phyloP scores from a whole-genome alignment of 1,140 invertebrate species.

The Ectropis grisescens region DNA sequence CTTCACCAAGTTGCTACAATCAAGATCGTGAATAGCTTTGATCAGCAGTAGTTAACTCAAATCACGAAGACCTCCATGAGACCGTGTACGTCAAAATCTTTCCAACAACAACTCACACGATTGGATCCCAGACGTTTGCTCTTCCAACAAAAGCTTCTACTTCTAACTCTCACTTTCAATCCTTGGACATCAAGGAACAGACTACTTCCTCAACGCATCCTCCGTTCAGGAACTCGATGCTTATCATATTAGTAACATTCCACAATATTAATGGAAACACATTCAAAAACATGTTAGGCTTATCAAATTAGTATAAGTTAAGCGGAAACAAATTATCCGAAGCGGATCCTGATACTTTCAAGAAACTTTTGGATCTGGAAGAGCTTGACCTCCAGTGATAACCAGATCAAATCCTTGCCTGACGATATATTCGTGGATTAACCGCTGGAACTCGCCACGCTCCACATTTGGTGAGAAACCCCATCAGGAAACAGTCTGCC shows the following conservation, averaged over 20 bases:
- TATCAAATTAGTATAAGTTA: slow-evolving; percentile 74
- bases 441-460: slow-evolving; percentile 72
- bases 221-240: slow-evolving; percentile 76
- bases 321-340: slow-evolving; percentile 74
- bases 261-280: slow-evolving; percentile 71
- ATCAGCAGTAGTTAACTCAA: no score
- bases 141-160: slow-evolving; percentile 73
- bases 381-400: slow-evolving; percentile 79
- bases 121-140: slow-evolving; percentile 77
- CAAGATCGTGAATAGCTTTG: slow-evolving; percentile 73
- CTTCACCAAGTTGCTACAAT: slow-evolving; percentile 71
- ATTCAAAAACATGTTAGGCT: slow-evolving; percentile 74
- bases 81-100: slow-evolving; percentile 77
- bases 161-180: slow-evolving; percentile 78
- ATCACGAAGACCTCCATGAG: slow-evolving; percentile 73
- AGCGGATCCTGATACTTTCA: slow-evolving; percentile 73
- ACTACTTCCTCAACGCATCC: slow-evolving; percentile 73
- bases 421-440: slow-evolving; percentile 69
- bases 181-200: no score
- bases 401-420: slow-evolving; percentile 71
- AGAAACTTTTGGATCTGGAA: slow-evolving; percentile 71
- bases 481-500: slow-evolving; percentile 66
- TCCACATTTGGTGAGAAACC: slow-evolving; percentile 74
- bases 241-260: slow-evolving; percentile 76
- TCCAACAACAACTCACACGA: slow-evolving; percentile 74